These are phyloP conservation scores for Drosophila grimshawi DNA, from an alignment of 1,140 invertebrate species.

Conservation along the genomic window DNA sequence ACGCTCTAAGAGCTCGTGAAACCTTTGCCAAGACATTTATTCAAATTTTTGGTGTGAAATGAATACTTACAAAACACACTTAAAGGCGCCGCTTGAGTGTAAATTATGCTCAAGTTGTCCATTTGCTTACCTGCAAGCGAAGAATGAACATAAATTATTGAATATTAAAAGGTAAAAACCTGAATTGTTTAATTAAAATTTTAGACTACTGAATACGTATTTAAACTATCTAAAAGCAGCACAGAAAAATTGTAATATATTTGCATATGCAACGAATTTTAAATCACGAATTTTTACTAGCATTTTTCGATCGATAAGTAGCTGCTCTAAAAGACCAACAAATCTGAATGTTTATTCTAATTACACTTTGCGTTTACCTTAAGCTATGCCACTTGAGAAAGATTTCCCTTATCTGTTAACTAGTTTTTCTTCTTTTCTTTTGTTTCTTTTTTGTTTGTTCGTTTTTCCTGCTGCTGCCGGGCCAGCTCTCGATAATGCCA, in stretches of 20 bases:
- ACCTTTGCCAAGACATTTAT: constrained; percentile 8
- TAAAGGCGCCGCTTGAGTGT: neutral
- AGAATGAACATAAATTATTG: constrained; percentile 1
- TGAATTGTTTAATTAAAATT: neutral
- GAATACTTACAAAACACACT: constrained; percentile 30
- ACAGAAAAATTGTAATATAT: too few species aligned
- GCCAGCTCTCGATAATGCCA: neutral
- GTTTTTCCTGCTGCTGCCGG: neutral
- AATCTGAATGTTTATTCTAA: neutral
- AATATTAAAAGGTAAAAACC: neutral
- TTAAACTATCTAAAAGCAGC: too few species aligned
- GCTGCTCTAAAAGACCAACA: neutral
- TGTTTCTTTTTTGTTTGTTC: neutral
- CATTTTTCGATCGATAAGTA: too few species aligned
- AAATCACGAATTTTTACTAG: too few species aligned
- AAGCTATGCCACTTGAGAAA: neutral
- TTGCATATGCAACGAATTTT: too few species aligned
- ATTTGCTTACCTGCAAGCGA: constrained; percentile 58
- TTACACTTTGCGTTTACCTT: neutral
- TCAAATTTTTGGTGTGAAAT: constrained; percentile 12
- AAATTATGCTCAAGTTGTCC: constrained; percentile 9
- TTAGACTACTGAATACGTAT: neutral
- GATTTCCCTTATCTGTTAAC: neutral
- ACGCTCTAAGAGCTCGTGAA: constrained; percentile 10
- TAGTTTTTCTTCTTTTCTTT: neutral